phyloP scores from a whole-genome alignment of 2,888 invertebrate genomes.

The Platycheirus rosarum region DNA sequence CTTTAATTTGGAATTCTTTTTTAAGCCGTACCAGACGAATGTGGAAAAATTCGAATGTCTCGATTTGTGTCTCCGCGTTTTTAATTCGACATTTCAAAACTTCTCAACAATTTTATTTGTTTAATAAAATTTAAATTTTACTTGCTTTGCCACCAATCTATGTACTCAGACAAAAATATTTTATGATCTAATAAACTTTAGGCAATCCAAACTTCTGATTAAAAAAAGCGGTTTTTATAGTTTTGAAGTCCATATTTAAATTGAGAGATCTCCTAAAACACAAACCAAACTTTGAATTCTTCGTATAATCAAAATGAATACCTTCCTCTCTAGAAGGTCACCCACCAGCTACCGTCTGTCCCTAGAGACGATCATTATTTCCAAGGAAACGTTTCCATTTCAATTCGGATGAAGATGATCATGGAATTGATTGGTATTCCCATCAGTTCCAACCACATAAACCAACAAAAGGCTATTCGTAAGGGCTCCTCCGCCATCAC shows the following conservation, averaged over 20 bases:
- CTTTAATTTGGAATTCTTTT: no score
- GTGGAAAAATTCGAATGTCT: no score
- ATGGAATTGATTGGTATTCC: slow-evolving; percentile 51
- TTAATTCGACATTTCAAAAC: no score
- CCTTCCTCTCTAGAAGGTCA: slow-evolving; percentile 7
- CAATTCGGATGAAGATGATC: slow-evolving; percentile 57
- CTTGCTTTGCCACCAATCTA: no score
- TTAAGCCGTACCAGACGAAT: no score
- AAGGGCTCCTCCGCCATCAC: slow-evolving; percentile 10
- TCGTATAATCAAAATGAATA: slow-evolving; percentile 16
- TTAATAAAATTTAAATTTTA: no score
- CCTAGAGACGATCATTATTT: slow-evolving; percentile 63
- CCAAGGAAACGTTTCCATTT: slow-evolving; percentile 66
- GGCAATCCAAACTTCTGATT: no score
- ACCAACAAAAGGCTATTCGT: slow-evolving; percentile 42
- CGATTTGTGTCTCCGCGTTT: no score
- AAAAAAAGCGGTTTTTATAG: no score
- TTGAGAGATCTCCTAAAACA: neutral
- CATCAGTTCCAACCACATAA: slow-evolving; percentile 30
- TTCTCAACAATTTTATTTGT: no score
- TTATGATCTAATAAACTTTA: no score
- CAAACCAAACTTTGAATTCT: neutral
- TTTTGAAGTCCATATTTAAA: neutral
- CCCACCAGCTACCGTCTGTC: slow-evolving; percentile 13
- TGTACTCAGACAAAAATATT: no score